These are phyloP conservation scores for Polypterus bichir DNA, from an alignment of 2,113 vertebrate genomes.

Conservation along the genomic window DNA sequence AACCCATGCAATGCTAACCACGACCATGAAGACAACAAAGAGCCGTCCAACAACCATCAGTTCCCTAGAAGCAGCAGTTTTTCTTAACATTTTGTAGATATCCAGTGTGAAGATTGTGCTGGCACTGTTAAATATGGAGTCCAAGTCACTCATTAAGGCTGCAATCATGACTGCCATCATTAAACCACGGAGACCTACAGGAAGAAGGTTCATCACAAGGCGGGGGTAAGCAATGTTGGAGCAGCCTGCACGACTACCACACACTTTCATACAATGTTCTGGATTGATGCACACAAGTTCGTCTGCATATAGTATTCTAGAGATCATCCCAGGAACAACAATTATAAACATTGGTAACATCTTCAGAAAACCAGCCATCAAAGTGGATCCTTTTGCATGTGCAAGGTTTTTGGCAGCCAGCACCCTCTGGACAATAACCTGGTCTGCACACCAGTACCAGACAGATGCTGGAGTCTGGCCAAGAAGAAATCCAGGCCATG, in stretches of 20 bases:
- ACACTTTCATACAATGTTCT: conserved; percentile 90
- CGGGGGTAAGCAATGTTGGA: conserved; percentile 95
- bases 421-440: conserved; percentile 94
- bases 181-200: conserved; percentile 82
- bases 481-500: conserved; percentile 90
- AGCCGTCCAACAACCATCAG: conserved; percentile 80
- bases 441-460: conserved; percentile 98
- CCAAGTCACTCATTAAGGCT: conserved; percentile 93
- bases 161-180: conserved; percentile 99
- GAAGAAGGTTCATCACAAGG: conserved; percentile 86
- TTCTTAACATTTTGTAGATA: conserved; percentile 76
- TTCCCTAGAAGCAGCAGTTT: conserved; percentile 66
- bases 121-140: conserved; percentile 96
- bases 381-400: conserved; percentile 85
- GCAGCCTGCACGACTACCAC: conserved; percentile 85
- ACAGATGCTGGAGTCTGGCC: conserved; percentile 96
- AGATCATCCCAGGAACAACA: conserved; percentile 95
- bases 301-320: conserved; percentile 77
- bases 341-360: conserved; percentile 95
- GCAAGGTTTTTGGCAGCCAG: conserved; percentile 88
- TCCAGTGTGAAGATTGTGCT: conserved; percentile 97
- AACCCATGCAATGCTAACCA: conserved; percentile 91
- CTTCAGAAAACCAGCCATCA: conserved; percentile 93
- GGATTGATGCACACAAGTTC: conserved; percentile 90
- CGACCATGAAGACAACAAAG: conserved; percentile 89